Evolutionary conservation across 2,888 invertebrate species (phyloP).

Genomic region (Monopis laevigella): DNA sequence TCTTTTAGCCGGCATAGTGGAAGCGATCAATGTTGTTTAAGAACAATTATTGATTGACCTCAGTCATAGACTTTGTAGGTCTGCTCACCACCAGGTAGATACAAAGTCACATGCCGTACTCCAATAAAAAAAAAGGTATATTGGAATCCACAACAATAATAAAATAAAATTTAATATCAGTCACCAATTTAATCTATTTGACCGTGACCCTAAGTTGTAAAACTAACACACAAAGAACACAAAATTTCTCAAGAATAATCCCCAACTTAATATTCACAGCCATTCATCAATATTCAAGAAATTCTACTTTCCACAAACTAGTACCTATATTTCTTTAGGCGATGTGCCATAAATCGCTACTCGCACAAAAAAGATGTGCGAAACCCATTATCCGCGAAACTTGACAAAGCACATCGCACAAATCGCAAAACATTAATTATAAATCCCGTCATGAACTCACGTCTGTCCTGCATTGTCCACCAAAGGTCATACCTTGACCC

Average conservation of each 20-base stretch:
- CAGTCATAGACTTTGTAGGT: no score
- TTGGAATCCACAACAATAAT: not conserved
- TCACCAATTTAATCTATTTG: not conserved
- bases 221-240: not conserved
- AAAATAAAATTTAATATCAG: not conserved
- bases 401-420: slow-evolving; percentile 35
- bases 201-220: not conserved
- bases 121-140: not conserved
- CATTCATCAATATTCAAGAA: slow-evolving; percentile 61
- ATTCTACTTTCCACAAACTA: slow-evolving; percentile 50
- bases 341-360: slow-evolving; percentile 37
- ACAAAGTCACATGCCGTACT: no score
- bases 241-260: not conserved
- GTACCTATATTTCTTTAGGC: slow-evolving; percentile 31
- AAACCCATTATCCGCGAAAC: slow-evolving; percentile 46
- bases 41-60: no score
- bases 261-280: slow-evolving; percentile 10
- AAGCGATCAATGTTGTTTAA: no score
- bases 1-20: no score
- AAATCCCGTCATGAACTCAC: slow-evolving; percentile 46
- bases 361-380: slow-evolving; percentile 31
- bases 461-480: slow-evolving; percentile 43
- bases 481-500: slow-evolving; percentile 61
- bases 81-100: no score
- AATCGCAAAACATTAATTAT: slow-evolving; percentile 56